Conservation (phyloP, 2,888 invertebrate species). For the Nephrocerus scutellatus region DNA sequence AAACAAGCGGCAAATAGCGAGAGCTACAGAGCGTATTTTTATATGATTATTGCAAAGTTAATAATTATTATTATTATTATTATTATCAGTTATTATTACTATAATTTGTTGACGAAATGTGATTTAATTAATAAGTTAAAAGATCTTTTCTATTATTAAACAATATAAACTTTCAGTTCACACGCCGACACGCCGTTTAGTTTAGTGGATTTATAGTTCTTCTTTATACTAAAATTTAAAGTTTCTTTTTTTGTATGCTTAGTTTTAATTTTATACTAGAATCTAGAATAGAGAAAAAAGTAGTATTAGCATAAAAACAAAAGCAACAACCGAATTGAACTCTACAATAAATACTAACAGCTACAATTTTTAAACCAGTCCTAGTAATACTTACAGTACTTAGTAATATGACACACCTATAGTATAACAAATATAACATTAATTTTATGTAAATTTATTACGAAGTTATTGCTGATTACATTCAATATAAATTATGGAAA, state of each 20-base stretch:
- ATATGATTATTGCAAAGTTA: no score
- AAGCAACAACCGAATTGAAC: no score
- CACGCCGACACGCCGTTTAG: not conserved
- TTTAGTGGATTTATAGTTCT: not conserved
- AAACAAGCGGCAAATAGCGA: constrained; percentile 7
- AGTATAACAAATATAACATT: no score
- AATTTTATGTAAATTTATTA: no score
- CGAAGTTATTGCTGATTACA: no score
- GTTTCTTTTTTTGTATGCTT: not conserved
- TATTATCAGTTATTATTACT: constrained; percentile 15
- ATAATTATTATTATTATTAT: no score
- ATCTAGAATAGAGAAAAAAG: constrained; percentile 5
- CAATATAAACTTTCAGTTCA: not conserved
- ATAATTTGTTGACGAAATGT: constrained; percentile 22
- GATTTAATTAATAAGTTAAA: constrained; percentile 26
- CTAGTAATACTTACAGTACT: no score
- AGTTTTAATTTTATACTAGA: constrained; percentile 6
- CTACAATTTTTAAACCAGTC: no score
- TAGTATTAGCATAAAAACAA: constrained; percentile 6
- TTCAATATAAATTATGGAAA: no score
- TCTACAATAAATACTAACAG: no score
- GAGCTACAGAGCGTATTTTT: no score
- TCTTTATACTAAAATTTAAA: not conserved
- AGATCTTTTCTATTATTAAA: constrained; percentile 10
- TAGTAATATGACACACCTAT: no score